These are phyloP conservation scores for Lepas anatifera DNA, from an alignment of 2,888 invertebrate genomes.

Conservation along the genomic window DNA sequence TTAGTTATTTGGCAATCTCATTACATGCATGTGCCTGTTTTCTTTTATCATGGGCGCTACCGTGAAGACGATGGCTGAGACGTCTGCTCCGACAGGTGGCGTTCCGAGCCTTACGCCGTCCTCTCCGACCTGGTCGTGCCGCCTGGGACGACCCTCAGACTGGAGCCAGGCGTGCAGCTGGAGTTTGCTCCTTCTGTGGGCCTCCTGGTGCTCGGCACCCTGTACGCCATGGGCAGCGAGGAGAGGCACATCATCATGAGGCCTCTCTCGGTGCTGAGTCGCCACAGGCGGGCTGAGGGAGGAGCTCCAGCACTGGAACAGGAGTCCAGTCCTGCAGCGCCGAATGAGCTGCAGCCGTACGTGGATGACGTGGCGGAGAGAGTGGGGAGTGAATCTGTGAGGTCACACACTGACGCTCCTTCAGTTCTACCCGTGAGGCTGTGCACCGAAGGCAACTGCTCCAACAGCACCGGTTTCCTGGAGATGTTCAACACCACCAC, in stretches of 20 bases:
- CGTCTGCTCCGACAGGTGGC: conserved; percentile 25
- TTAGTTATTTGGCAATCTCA: background rate
- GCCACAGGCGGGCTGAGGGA: too few relatives aligned
- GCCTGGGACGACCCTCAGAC: conserved; percentile 76
- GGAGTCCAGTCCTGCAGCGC: too few relatives aligned
- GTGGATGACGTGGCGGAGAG: background rate
- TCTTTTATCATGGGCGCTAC: too few relatives aligned
- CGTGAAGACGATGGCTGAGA: too few relatives aligned
- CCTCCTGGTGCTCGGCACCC: conserved; percentile 79
- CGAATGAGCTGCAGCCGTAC: background rate
- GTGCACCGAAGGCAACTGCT: background rate
- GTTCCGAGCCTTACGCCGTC: conserved; percentile 61
- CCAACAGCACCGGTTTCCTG: conserved; percentile 59
- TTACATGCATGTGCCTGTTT: too few relatives aligned
- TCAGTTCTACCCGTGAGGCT: background rate
- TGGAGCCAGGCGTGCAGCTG: conserved; percentile 75
- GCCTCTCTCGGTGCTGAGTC: conserved; percentile 20
- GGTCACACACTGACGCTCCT: background rate
- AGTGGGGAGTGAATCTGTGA: background rate
- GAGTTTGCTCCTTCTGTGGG: conserved; percentile 94
- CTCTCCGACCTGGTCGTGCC: conserved; percentile 88
- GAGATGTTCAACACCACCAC: conserved; percentile 93
- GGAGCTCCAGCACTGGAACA: too few relatives aligned
- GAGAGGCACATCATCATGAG: conserved; percentile 27
- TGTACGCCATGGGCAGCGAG: conserved; percentile 62